Conservation (phyloP, 2,888 invertebrate species). For the Parapristionchus giblindavisi region DNA sequence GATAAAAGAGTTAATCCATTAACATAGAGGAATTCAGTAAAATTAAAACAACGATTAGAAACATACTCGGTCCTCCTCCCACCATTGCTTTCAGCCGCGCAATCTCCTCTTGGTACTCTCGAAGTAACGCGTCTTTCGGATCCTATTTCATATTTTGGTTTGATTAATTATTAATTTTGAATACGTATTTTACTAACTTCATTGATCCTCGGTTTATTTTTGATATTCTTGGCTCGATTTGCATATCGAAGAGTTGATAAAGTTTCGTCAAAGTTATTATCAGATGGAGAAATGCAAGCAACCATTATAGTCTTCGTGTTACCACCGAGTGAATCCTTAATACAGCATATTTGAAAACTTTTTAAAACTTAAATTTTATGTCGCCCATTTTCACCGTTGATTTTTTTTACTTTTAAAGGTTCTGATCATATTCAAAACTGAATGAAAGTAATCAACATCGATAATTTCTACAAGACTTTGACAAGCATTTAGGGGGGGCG, state of each 20-base stretch:
- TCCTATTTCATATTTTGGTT: conserved; percentile 80
- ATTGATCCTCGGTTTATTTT: conserved; percentile 98
- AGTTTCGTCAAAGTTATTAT: conserved; percentile 95
- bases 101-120: conserved; percentile 87
- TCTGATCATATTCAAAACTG: no score
- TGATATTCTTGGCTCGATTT: conserved; percentile 95
- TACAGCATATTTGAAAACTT: conserved; percentile 73
- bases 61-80: conserved; percentile 40
- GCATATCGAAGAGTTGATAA: conserved; percentile 82
- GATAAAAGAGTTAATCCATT: no score
- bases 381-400: not conserved
- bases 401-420: no score
- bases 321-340: conserved; percentile 93
- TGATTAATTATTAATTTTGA: not conserved
- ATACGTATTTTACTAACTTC: conserved; percentile 75
- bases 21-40: no score
- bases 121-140: conserved; percentile 85
- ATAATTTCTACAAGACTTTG: not conserved
- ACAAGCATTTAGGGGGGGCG: not conserved
- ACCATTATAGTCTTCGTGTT: conserved; percentile 99
- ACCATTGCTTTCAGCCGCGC: conserved; percentile 77
- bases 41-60: no score
- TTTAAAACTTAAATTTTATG: not conserved
- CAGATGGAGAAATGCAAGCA: conserved; percentile 96
- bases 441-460: no score